phyloP scores from a whole-genome alignment of 2,113 vertebrate genomes.

The Hepsetus odoe region DNA sequence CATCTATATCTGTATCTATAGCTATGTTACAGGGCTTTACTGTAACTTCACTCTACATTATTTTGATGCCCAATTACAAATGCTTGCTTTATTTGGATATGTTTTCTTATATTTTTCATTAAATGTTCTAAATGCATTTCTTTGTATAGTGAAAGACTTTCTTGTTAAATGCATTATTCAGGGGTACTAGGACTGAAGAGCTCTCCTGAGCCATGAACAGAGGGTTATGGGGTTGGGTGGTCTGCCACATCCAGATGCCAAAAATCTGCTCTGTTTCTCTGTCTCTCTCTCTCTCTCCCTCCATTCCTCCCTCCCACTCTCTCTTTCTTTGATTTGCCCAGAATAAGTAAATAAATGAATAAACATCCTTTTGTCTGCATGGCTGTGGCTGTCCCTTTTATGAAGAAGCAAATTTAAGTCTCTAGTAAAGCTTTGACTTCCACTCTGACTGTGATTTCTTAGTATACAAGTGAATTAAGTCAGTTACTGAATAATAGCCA shows the following conservation, averaged over 20 bases:
- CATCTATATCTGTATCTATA: too few species aligned
- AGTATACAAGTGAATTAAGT: background rate
- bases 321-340: background rate
- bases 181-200: background rate
- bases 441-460: background rate
- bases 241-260: constrained; percentile 20
- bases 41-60: too few species aligned
- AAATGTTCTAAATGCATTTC: constrained; percentile 8
- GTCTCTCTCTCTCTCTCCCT: background rate
- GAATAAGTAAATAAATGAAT: constrained; percentile 6
- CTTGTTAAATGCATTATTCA: constrained; percentile 12
- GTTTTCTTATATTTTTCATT: background rate
- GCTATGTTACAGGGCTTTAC: too few species aligned
- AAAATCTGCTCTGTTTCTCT: background rate
- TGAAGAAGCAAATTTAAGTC: background rate
- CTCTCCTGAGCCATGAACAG: constrained; percentile 23
- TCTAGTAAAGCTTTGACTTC: background rate
- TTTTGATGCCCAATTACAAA: background rate
- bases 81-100: background rate
- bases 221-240: background rate
- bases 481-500: background rate
- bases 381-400: background rate
- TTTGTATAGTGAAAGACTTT: background rate
- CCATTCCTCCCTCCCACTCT: background rate
- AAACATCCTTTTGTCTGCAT: background rate